Base-by-base conservation (phyloP, 2,113 vertebrate genomes). In the Sinocyclocheilus maitianheensis region DNA sequence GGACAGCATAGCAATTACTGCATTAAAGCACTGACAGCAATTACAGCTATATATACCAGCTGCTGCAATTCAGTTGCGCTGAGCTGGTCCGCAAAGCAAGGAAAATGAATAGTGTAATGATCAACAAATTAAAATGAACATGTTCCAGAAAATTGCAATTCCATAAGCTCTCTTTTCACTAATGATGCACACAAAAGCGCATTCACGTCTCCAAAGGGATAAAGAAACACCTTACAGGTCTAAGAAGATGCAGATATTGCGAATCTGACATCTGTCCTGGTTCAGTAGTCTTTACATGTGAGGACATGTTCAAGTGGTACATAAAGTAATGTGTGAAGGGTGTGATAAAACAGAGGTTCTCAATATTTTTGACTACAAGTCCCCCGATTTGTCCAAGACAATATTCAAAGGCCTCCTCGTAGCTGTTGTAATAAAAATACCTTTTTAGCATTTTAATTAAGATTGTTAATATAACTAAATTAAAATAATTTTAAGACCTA, bases 11-110 rank as follows among this genome's bases (percentile, higher is more conserved):
- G 60, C 78, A 62, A 53, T 34, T 37, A 81, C 16, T 81, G 40
- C 22, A 81, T 26, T 53, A 85, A 78, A 83, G 63, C 77, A 89
- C 24, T 67, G 71, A 87, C 76, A 67, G 82, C 85, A 71, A 40
- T 78, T 86, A 77, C 60, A 89, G 75, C 82, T 77, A 84, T 30
- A 85, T 51, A 40, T 34, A 76, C 67, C 85, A 85, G 88, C 88
- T 85, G 88, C 78, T 83, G 83, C 20, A 62, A 43, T 26, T 77
- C 77, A 86, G 55, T 18, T 4, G 22, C 63, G n/a, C 74, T 63
- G 51, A 77, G 74, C 55, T 87, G 37, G 34, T 69, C 77, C 24
- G 77, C 85, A 84, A 69, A 87, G 76, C 79, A 77, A 77, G 83
- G 81, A 62, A 34, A 40, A 79, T 81, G 3, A 86, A 62, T 16